These are phyloP conservation scores for Dicyrtoma fusca DNA, from an alignment of 2,888 invertebrate species.

Conservation along the genomic window DNA sequence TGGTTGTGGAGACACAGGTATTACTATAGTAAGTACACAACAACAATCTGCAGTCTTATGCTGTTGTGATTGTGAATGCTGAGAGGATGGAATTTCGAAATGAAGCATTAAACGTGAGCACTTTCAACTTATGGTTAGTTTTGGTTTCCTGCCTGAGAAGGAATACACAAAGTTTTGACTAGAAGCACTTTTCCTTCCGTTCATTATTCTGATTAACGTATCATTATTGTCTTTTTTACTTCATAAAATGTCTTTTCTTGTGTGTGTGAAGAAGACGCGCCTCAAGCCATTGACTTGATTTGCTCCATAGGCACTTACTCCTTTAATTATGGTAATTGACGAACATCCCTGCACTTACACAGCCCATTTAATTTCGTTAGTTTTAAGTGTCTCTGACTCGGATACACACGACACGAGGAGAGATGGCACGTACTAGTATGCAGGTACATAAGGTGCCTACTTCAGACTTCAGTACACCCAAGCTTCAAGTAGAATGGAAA, in stretches of 20 bases:
- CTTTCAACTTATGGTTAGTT: background rate
- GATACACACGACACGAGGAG: background rate
- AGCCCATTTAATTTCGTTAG: too few relatives aligned
- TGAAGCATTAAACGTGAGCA: background rate
- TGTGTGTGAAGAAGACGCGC: too few relatives aligned
- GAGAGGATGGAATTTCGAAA: too few relatives aligned
- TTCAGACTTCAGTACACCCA: too few relatives aligned
- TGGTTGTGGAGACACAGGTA: background rate
- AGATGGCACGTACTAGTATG: background rate
- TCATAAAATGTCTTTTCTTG: background rate
- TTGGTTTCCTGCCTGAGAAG: background rate
- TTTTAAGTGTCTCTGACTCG: too few relatives aligned
- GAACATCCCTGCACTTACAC: background rate
- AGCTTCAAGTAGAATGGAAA: too few relatives aligned
- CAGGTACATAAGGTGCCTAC: background rate
- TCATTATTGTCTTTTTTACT: background rate
- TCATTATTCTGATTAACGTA: background rate
- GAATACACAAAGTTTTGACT: background rate
- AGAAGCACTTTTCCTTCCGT: slow-evolving; percentile 3
- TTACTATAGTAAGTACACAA: background rate
- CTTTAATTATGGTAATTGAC: slow-evolving; percentile 5
- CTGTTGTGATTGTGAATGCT: background rate
- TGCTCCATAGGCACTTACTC: background rate
- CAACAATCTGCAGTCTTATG: background rate
- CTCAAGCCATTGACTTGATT: too few relatives aligned